Conservation (phyloP, 2,113 vertebrate species). For the Synchiropus splendidus region DNA sequence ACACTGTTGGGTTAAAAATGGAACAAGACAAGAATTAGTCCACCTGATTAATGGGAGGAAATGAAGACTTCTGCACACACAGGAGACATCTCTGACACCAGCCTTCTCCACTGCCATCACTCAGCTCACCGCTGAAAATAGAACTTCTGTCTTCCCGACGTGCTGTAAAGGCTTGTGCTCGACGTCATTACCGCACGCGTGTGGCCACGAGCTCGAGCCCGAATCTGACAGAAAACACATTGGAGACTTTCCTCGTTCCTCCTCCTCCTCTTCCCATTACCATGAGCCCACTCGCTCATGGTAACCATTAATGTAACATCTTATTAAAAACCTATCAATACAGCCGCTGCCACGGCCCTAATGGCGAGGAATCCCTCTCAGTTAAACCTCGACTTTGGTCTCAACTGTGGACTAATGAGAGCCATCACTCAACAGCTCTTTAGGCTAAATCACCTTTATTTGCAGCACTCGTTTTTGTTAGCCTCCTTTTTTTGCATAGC, state of each 20-base stretch:
- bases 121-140: slow-evolving; percentile 37
- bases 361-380: slow-evolving; percentile 73
- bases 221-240: slow-evolving; percentile 61
- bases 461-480: too few species aligned
- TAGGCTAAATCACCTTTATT: slow-evolving; percentile 78
- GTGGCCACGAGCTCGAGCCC: slow-evolving; percentile 8
- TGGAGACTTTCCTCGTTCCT: slow-evolving; percentile 52
- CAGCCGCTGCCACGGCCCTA: slow-evolving; percentile 60
- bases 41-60: slow-evolving; percentile 72
- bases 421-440: slow-evolving; percentile 74
- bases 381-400: slow-evolving; percentile 70
- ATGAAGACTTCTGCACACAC: slow-evolving; percentile 63
- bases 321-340: slow-evolving; percentile 82
- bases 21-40: slow-evolving; percentile 67
- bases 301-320: slow-evolving; percentile 70
- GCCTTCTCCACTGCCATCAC: slow-evolving; percentile 33
- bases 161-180: slow-evolving; percentile 23
- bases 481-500: too few species aligned
- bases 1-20: slow-evolving; percentile 72
- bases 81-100: slow-evolving; percentile 57
- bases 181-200: slow-evolving; percentile 13
- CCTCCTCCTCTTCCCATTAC: slow-evolving; percentile 64
- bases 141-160: slow-evolving; percentile 1
- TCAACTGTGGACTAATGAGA: slow-evolving; percentile 72
- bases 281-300: slow-evolving; percentile 73